Evolutionary conservation across 2,888 invertebrate genomes (phyloP), one percentile per base, ranked within the genome.

Genomic region (Microplitis manilae): DNA sequence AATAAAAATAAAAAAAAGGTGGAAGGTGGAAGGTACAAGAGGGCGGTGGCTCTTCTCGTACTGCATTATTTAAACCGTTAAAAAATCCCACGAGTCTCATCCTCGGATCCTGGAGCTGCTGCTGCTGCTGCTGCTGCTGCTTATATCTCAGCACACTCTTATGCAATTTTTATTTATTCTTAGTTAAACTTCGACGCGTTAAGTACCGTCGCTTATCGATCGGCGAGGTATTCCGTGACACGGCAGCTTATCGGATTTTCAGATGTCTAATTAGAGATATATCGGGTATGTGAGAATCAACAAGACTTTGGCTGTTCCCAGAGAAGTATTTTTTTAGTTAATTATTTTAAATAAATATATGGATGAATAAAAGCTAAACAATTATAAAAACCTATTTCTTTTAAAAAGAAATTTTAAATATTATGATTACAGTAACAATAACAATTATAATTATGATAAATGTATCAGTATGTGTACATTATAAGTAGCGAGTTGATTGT

Each of bases 21-120:
- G 38, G 64, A 77, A 71, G 65, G 71, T 71, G 15, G 39, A 50
- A 30, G 50, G 50, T 13, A 50, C 4, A 50, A 69, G 75, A 70
- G 17, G 73, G 71, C 68, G 67, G 75, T 72, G 78, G 75, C 75
- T 75, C 13, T 71, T 75, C 73, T 73, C 77, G 30, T 72, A 62
- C 68, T 76, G 62, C 83, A 84, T 86, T 86, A 84, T 84, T 85
- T 80, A 75, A 50, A 77, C 79, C 79, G 80, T 81, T 85, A 86
- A 84, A 30, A 85, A 85, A 84, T 83, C 82, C 84, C 84, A 84
- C 82, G 84, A 80, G 81, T 73, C 79, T 80, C 30, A 30, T 30
- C 30, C 30, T 30, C 30, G 30, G 30, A 4, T 30, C 30, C 30
- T 30, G 30, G 2, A 30, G 30, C 30, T 72, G 13, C 20, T 30